phyloP scores from a whole-genome alignment of 2,113 vertebrate species.

The Butorides virescens region DNA sequence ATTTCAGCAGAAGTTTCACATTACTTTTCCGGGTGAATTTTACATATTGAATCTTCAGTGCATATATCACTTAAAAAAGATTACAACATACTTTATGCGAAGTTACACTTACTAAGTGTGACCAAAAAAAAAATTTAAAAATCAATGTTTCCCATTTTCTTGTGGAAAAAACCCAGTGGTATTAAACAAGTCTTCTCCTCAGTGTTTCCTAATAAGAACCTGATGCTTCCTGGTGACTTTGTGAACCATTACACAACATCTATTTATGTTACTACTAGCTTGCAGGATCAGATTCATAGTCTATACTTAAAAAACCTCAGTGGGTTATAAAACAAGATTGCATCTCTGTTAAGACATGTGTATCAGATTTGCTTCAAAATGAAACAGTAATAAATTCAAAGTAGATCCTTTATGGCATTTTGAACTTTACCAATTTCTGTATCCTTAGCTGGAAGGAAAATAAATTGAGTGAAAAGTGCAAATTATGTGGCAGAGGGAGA shows the following conservation, averaged over 20 bases:
- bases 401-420: neutral
- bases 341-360: neutral
- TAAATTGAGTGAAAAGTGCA: neutral
- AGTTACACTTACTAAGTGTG: neutral
- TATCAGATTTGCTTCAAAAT: neutral
- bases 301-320: conserved; percentile 41
- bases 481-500: neutral
- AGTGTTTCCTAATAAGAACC: conserved; percentile 4
- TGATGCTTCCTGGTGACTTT: conserved; percentile 32
- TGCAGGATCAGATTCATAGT: conserved; percentile 27
- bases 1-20: neutral
- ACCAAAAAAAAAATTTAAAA: neutral
- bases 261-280: conserved; percentile 47
- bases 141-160: neutral
- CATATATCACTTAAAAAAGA: neutral
- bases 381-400: neutral
- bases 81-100: neutral
- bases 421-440: neutral
- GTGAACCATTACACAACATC: conserved; percentile 41
- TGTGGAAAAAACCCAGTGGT: neutral
- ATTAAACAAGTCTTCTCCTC: neutral
- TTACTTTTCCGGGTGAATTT: neutral
- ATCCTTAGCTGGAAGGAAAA: neutral
- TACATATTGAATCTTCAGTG: neutral
- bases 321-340: conserved; percentile 26